phyloP scores from a whole-genome alignment of 2,113 vertebrate genomes.

The Hyperopisus bebe region DNA sequence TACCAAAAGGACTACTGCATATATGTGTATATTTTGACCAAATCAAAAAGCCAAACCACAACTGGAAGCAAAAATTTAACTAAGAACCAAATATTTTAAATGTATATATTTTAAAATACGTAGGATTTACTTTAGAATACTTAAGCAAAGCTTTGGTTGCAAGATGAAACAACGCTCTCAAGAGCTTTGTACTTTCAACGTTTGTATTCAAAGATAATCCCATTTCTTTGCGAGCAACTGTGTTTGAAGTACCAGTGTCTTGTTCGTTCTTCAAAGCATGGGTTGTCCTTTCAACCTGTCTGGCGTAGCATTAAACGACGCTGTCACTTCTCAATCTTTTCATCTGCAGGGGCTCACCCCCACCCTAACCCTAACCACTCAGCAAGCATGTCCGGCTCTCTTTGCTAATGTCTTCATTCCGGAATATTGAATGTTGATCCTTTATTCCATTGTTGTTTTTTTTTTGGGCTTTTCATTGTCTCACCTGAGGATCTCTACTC shows the following conservation, averaged over 20 bases:
- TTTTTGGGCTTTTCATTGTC: too few species aligned
- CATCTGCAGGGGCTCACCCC: background rate
- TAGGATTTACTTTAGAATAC: background rate
- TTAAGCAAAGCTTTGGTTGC: background rate
- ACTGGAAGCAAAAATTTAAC: background rate
- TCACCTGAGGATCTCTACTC: background rate
- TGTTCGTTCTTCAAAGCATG: conserved; percentile 8
- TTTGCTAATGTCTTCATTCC: background rate
- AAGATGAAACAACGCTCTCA: background rate
- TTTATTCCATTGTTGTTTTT: background rate
- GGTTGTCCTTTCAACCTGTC: background rate
- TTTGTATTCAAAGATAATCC: conserved; percentile 14
- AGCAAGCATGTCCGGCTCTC: background rate
- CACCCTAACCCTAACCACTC: background rate
- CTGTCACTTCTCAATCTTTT: background rate
- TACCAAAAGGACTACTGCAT: background rate
- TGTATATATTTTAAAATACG: background rate
- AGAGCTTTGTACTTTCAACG: background rate
- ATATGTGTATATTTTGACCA: background rate
- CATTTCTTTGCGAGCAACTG: background rate
- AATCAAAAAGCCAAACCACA: background rate
- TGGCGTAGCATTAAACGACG: conserved; percentile 1
- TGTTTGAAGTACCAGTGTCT: conserved; percentile 8
- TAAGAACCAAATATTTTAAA: background rate
- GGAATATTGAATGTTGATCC: background rate